phyloP scores from a whole-genome alignment of 2,888 invertebrate genomes.

The Agrilus cyanescens region DNA sequence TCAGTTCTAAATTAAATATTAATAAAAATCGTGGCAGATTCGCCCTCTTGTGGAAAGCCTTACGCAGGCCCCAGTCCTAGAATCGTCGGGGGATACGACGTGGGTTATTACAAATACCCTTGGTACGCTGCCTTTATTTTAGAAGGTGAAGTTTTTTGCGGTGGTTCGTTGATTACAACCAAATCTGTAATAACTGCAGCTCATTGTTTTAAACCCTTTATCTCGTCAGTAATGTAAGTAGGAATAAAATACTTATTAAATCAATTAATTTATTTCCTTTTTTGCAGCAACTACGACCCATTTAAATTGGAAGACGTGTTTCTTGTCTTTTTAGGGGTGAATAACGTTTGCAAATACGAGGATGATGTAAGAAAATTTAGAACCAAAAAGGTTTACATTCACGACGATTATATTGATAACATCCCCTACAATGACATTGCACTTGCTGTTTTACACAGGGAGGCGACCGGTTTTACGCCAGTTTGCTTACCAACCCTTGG shows the following conservation, averaged over 20 bases:
- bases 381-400: conserved; percentile 27
- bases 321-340: conserved; percentile 26
- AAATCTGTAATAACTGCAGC: conserved; percentile 31
- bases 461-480: conserved; percentile 23
- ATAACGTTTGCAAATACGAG: conserved; percentile 29
- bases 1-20: too few species aligned
- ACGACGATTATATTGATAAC: conserved; percentile 27
- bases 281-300: not conserved
- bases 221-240: conserved; percentile 13
- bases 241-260: not conserved
- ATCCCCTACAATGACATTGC: conserved; percentile 31
- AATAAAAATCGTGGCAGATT: too few species aligned
- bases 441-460: conserved; percentile 24
- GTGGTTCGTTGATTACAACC: conserved; percentile 28
- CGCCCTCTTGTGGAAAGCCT: conserved; percentile 22
- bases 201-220: conserved; percentile 29
- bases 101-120: conserved; percentile 32
- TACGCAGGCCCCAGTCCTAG: conserved; percentile 18
- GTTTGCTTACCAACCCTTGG: conserved; percentile 28
- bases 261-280: not conserved
- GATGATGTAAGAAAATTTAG: conserved; percentile 20
- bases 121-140: conserved; percentile 30
- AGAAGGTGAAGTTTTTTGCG: conserved; percentile 25
- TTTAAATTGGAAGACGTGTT: conserved; percentile 25
- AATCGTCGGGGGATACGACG: conserved; percentile 32